Percentiles rank a stretch among this genome's conserved stretches.
These are phyloP conservation scores for Setophaga petechia DNA, from an alignment of 2,113 vertebrate genomes.

Conservation along the genomic window DNA sequence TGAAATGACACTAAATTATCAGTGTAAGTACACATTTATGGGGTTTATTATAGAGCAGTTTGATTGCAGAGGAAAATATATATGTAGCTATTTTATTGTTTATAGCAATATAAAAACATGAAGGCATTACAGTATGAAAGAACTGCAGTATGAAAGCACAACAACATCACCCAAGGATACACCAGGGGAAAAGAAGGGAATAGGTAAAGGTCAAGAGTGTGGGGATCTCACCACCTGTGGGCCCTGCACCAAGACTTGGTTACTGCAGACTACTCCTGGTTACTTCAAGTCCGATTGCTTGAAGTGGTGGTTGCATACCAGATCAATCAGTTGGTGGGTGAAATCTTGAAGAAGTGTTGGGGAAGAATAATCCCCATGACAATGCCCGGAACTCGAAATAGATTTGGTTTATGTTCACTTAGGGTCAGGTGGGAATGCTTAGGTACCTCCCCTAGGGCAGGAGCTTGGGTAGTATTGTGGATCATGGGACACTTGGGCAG, in stretches of 20 bases:
- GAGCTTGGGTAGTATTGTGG: background rate
- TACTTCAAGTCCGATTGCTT: fast-evolving
- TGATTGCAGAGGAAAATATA: background rate
- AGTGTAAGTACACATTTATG: background rate
- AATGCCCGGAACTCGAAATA: fast-evolving
- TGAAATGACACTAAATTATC: background rate
- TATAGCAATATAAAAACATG: background rate
- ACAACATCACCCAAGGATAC: background rate
- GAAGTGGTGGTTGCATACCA: fast-evolving
- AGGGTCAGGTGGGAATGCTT: background rate
- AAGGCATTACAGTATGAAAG: background rate
- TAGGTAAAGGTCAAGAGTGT: background rate
- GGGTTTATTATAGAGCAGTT: background rate
- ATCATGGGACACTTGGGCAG: fast-evolving
- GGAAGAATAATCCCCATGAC: background rate
- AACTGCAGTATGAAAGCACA: background rate
- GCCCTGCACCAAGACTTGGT: fast-evolving
- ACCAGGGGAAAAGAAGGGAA: background rate
- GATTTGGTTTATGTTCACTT: background rate
- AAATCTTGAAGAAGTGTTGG: background rate
- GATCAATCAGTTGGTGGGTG: fast-evolving
- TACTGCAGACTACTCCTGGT: background rate
- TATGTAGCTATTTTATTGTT: background rate
- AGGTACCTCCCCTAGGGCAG: background rate
- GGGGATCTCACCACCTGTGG: background rate